Evolutionary conservation across 2,797 vertebrate genomes (phyloP).

Genomic region (Buphagus erythrorhynchus): DNA sequence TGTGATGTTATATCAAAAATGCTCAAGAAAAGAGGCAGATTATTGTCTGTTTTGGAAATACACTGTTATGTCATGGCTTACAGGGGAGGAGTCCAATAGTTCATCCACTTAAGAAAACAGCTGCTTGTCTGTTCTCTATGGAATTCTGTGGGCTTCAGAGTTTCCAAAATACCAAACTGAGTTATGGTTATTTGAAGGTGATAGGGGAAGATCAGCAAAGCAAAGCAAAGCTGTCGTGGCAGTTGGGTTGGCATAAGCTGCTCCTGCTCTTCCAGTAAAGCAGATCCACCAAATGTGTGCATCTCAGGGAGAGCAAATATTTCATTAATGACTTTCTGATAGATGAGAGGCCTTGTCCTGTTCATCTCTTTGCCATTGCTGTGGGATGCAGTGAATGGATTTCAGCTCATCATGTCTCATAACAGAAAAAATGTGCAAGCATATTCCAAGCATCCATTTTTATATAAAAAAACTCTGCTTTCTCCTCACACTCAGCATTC

Average conservation of each 20-base stretch:
- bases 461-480: background rate
- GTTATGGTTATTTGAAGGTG: background rate
- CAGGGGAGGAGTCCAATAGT: background rate
- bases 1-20: background rate
- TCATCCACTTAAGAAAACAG: background rate
- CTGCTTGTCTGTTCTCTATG: background rate
- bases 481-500: background rate
- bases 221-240: background rate
- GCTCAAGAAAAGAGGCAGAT: background rate
- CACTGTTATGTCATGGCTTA: background rate
- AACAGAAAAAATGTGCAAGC: background rate
- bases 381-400: background rate
- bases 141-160: background rate
- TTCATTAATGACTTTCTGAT: background rate
- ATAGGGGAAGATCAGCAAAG: background rate
- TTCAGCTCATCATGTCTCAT: background rate
- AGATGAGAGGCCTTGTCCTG: background rate
- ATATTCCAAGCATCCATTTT: background rate
- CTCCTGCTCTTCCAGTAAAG: background rate
- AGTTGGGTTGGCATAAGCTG: background rate
- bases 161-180: background rate
- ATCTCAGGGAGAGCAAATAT: background rate
- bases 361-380: background rate
- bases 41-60: background rate
- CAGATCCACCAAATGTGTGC: background rate